phyloP scores from a whole-genome alignment of 2,888 invertebrate species.

The Brachyptera putata region DNA sequence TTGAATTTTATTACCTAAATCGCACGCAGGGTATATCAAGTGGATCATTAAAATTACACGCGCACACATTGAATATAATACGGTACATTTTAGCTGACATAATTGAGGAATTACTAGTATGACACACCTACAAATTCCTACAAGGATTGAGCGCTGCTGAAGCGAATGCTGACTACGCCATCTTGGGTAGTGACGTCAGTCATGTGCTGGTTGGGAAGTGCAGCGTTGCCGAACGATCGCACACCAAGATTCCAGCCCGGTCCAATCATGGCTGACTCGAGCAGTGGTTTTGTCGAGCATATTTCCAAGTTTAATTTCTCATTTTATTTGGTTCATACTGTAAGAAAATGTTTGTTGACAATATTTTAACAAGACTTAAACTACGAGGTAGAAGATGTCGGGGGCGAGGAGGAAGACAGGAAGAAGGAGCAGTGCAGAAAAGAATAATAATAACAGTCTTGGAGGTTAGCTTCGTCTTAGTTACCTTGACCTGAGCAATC shows the following conservation, averaged over 20 bases:
- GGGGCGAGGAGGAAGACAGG: constrained; percentile 36
- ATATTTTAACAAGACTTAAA: constrained; percentile 40
- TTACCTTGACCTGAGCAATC: constrained; percentile 1
- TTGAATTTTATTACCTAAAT: constrained; percentile 55
- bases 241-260: not conserved
- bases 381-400: constrained; percentile 41
- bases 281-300: constrained; percentile 42
- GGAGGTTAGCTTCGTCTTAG: constrained; percentile 45
- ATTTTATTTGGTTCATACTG: constrained; percentile 38
- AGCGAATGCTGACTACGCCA: no score
- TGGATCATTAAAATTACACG: constrained; percentile 53
- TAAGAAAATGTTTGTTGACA: constrained; percentile 39
- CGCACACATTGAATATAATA: constrained; percentile 53
- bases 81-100: constrained; percentile 57
- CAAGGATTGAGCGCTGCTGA: no score
- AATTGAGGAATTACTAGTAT: constrained; percentile 57
- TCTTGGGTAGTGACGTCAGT: constrained; percentile 69
- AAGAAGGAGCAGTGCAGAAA: constrained; percentile 34
- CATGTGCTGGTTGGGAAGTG: constrained; percentile 29
- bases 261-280: not conserved
- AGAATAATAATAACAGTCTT: constrained; percentile 40
- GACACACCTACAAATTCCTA: constrained; percentile 73
- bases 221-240: not conserved
- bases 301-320: constrained; percentile 36
- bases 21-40: constrained; percentile 52